These are phyloP conservation scores for Perizoma flavofasciatum DNA, from an alignment of 2,888 invertebrate species.

Conservation along the genomic window DNA sequence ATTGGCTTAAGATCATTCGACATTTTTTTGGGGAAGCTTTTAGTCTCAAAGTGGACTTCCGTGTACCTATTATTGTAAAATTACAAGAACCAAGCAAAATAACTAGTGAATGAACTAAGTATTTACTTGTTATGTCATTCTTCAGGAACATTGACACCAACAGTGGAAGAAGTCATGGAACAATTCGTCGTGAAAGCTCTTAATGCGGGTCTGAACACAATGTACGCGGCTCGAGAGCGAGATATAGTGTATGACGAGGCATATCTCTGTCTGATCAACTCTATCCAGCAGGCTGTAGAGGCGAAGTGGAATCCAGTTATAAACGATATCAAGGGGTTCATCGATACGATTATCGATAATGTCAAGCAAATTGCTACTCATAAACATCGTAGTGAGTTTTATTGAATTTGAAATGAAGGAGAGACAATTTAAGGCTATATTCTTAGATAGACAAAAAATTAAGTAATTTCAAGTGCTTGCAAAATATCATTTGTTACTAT, in stretches of 20 bases:
- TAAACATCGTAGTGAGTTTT: conserved; percentile 10
- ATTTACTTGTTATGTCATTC: too few relatives aligned
- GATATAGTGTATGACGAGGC: conserved; percentile 15
- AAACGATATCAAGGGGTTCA: conserved; percentile 2
- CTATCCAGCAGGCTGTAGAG: conserved; percentile 13
- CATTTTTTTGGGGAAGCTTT: too few relatives aligned
- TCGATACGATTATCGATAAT: conserved; percentile 7
- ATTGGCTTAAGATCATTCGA: too few relatives aligned
- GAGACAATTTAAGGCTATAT: too few relatives aligned
- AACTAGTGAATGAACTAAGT: too few relatives aligned
- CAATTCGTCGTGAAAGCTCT: conserved; percentile 6
- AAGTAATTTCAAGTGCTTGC: too few relatives aligned
- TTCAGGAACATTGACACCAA: conserved; percentile 1
- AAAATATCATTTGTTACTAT: too few relatives aligned
- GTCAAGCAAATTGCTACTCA: conserved; percentile 1
- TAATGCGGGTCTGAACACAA: conserved; percentile 7
- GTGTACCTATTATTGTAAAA: too few relatives aligned
- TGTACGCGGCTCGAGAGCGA: conserved; percentile 10
- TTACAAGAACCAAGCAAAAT: too few relatives aligned
- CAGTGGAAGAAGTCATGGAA: conserved; percentile 5
- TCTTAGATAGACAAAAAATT: too few relatives aligned
- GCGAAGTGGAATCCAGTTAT: conserved; percentile 18
- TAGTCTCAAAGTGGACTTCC: too few relatives aligned
- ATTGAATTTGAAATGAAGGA: too few relatives aligned
- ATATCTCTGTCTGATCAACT: conserved; percentile 9